A percentile compares a stretch with the other conserved stretches of the same genome.
Evolutionary conservation across 2,113 vertebrate species (phyloP).

Genomic region (Xenopus laevis): DNA sequence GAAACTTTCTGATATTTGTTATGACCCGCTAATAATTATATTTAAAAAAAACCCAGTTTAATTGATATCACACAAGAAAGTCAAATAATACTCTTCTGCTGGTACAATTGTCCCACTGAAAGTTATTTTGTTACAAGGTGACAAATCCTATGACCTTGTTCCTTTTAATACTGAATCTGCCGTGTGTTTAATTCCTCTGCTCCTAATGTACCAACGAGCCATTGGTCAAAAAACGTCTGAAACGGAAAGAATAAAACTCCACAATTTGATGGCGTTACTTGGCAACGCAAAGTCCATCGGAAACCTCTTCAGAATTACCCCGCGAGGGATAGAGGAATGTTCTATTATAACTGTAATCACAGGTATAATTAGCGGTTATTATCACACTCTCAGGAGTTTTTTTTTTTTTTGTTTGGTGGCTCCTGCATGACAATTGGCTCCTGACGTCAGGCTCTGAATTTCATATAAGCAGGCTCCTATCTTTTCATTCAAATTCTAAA

Average conservation of each 20-base stretch:
- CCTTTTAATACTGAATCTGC: background rate
- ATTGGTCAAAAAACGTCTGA: background rate
- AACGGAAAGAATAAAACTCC: background rate
- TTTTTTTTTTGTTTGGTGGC: background rate
- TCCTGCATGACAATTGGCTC: slow-evolving; percentile 11
- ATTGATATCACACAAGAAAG: no score
- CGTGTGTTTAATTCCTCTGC: background rate
- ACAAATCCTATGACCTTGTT: no score
- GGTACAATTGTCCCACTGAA: no score
- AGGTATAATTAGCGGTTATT: slow-evolving; percentile 31
- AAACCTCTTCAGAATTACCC: background rate
- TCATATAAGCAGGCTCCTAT: background rate
- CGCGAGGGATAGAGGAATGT: background rate
- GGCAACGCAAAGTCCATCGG: slow-evolving; percentile 7
- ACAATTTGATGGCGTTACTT: slow-evolving; percentile 12
- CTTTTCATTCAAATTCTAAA: slow-evolving; percentile 1
- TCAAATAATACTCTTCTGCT: no score
- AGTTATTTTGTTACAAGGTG: no score
- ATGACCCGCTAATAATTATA: no score
- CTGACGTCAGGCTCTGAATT: slow-evolving; percentile 6
- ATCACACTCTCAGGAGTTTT: slow-evolving; percentile 1
- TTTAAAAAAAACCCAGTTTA: no score
- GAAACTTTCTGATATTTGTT: no score
- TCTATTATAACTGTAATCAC: slow-evolving; percentile 26
- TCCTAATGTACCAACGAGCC: background rate